Evolutionary conservation across 1,140 invertebrate species (phyloP).

Genomic region (Bombus huntii): DNA sequence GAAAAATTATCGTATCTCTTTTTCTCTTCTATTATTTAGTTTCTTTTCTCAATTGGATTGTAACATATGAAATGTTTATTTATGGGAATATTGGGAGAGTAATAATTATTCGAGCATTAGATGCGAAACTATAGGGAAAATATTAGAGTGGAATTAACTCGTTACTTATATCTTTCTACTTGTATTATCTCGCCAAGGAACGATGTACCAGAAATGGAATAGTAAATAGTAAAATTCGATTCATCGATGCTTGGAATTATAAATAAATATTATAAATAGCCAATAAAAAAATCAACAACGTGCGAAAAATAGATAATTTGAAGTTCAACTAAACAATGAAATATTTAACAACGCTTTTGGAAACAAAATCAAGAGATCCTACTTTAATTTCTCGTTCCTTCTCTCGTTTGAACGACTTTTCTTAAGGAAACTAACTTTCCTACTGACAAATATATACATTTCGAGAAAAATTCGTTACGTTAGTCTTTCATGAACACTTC

Average conservation of each 20-base stretch:
- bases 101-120: neutral
- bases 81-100: no score
- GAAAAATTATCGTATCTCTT: neutral
- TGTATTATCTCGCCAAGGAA: neutral
- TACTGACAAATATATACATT: neutral
- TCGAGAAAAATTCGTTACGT: neutral
- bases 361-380: no score
- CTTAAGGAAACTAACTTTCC: neutral
- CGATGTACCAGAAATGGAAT: neutral
- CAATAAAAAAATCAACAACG: neutral
- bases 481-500: neutral
- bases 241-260: neutral
- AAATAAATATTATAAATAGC: neutral
- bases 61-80: neutral
- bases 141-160: neutral
- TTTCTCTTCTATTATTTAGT: neutral
- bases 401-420: neutral
- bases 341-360: neutral
- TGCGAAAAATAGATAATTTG: no score
- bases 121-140: neutral
- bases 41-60: neutral
- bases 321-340: neutral
- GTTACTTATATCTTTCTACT: neutral
- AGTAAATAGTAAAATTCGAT: neutral
- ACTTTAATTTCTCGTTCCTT: neutral